These are phyloP conservation scores for Chionomys nivalis DNA, from an alignment of 2,113 vertebrate genomes.

Conservation along the genomic window DNA sequence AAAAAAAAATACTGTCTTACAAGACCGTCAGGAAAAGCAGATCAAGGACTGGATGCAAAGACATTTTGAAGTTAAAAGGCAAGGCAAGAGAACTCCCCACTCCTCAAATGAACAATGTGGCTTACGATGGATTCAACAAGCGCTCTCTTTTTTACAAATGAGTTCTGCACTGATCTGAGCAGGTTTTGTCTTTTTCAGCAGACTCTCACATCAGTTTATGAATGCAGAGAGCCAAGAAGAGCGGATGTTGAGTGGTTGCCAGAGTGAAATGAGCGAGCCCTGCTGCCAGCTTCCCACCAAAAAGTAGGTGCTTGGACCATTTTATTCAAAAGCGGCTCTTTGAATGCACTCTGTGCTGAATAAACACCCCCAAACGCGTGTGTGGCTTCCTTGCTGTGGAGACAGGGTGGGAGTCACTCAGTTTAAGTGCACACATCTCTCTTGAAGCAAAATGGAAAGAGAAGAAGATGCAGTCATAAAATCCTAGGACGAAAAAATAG, in stretches of 20 bases:
- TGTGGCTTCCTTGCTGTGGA: conserved; percentile 72
- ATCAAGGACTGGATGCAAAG: neutral
- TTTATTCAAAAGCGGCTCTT: conserved; percentile 79
- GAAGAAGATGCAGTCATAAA: conserved; percentile 69
- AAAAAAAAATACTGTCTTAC: neutral
- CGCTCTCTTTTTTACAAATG: neutral
- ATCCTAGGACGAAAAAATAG: conserved; percentile 27
- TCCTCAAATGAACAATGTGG: neutral
- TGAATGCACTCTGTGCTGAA: conserved; percentile 27
- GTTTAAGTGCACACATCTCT: conserved; percentile 16
- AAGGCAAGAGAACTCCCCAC: neutral
- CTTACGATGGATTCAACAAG: neutral
- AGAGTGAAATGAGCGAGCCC: conserved; percentile 53
- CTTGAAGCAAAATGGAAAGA: conserved; percentile 65
- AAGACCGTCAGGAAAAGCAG: neutral
- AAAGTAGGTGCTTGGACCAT: conserved; percentile 65
- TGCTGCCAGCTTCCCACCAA: conserved; percentile 68
- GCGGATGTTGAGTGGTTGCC: neutral
- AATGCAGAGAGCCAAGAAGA: conserved; percentile 6
- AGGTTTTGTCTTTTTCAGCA: neutral
- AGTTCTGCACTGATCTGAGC: neutral
- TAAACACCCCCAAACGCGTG: conserved; percentile 65
- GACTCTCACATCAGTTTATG: neutral
- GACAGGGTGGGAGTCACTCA: conserved; percentile 60
- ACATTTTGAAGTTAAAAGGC: conserved; percentile 26